These are phyloP conservation scores for Rhinatrema bivittatum DNA, from an alignment of 2,797 vertebrate genomes.

Conservation along the genomic window DNA sequence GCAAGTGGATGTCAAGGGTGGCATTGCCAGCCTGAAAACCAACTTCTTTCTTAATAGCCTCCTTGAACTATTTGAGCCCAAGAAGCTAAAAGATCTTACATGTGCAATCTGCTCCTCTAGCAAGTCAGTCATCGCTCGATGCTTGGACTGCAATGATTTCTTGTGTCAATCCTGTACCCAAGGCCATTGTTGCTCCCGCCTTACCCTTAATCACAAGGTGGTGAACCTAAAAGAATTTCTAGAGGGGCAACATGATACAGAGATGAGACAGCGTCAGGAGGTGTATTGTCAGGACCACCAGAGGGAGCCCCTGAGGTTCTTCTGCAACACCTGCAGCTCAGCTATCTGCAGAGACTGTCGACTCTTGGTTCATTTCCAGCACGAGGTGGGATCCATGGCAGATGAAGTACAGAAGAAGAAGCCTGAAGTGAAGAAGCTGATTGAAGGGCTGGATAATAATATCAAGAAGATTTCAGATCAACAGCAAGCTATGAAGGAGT, in stretches of 20 bases:
- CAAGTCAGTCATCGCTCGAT: neutral
- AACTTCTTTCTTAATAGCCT: conserved; percentile 25
- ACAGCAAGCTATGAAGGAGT: conserved; percentile 6
- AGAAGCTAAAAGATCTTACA: neutral
- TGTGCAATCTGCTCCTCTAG: conserved; percentile 5
- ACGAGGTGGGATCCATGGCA: conserved; percentile 7
- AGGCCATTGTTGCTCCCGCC: conserved; percentile 4
- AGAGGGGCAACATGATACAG: conserved; percentile 3
- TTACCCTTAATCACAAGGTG: conserved; percentile 7
- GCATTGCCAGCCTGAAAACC: conserved; percentile 3
- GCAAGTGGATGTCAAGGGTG: conserved; percentile 1
- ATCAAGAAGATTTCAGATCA: conserved; percentile 4
- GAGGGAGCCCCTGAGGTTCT: neutral
- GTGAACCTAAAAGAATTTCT: conserved; percentile 1
- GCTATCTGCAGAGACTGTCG: conserved; percentile 17
- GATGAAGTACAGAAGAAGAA: conserved; percentile 1
- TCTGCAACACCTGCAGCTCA: conserved; percentile 7
- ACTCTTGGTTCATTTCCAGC: conserved; percentile 9
- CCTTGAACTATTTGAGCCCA: conserved; percentile 13
- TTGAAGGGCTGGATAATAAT: conserved; percentile 8
- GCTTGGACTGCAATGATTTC: conserved; percentile 14
- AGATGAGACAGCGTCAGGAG: conserved; percentile 4
- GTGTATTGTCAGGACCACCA: conserved; percentile 4
- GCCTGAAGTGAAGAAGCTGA: conserved; percentile 10
- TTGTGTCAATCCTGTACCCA: conserved; percentile 5